Conservation (phyloP, 2,113 vertebrate genomes). For the Chrysochloris asiatica region DNA sequence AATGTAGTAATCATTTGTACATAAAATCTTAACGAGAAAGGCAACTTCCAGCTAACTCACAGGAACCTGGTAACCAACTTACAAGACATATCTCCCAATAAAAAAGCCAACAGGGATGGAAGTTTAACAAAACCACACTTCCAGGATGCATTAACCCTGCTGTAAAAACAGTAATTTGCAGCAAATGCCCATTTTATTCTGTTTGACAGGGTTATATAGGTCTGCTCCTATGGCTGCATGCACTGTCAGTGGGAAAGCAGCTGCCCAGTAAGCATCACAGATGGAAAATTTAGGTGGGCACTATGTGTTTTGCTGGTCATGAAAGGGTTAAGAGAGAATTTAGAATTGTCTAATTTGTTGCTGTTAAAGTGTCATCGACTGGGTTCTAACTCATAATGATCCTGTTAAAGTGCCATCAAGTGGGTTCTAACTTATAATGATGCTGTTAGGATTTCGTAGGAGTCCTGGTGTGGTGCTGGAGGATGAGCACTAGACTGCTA, state of each 20-base stretch:
- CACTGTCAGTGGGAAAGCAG: background rate
- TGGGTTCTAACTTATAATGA: too few relatives aligned
- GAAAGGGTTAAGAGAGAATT: background rate
- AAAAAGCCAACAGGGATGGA: background rate
- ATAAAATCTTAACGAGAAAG: background rate
- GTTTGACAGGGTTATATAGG: too few relatives aligned
- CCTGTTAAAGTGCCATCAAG: too few relatives aligned
- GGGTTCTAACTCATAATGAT: too few relatives aligned
- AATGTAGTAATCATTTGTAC: background rate
- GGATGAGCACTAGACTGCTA: too few relatives aligned
- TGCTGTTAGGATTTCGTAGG: too few relatives aligned
- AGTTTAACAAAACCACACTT: background rate
- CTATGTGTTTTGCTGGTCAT: background rate
- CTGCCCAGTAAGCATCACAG: background rate
- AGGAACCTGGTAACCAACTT: background rate
- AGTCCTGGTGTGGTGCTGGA: too few relatives aligned
- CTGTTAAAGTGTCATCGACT: too few relatives aligned
- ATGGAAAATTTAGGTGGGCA: background rate
- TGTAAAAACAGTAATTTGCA: too few relatives aligned
- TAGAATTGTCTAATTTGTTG: too few relatives aligned
- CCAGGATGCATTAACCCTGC: background rate
- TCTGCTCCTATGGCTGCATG: too few relatives aligned
- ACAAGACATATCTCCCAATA: background rate
- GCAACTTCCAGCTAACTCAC: background rate
- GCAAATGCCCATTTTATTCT: too few relatives aligned